Conservation (phyloP, 2,113 vertebrate genomes). For the Ceyx cyanopectus region DNA sequence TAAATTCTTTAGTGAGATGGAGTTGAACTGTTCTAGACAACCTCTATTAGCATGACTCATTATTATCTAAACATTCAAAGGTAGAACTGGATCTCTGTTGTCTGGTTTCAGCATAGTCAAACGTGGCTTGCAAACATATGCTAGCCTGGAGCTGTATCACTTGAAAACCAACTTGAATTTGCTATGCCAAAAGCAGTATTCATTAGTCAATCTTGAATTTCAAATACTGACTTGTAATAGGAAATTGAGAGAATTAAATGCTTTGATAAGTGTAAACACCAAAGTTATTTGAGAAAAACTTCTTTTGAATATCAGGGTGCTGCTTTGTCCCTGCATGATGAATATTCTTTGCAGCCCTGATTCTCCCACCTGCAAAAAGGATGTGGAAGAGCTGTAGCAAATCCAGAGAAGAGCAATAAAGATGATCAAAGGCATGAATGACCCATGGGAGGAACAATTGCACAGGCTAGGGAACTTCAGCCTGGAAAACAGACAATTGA, state of each 20-base stretch:
- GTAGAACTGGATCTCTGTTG: conserved; percentile 48
- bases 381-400: neutral
- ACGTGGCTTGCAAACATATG: conserved; percentile 7
- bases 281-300: neutral
- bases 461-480: neutral
- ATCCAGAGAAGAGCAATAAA: neutral
- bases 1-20: conserved; percentile 16
- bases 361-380: neutral
- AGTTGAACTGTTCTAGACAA: conserved; percentile 46
- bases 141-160: conserved; percentile 30
- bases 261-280: neutral
- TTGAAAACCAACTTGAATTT: conserved; percentile 42
- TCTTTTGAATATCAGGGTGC: neutral
- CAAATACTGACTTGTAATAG: conserved; percentile 7
- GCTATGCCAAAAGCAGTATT: conserved; percentile 2
- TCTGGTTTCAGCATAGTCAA: conserved; percentile 54
- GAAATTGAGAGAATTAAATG: neutral
- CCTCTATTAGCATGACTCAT: conserved; percentile 44
- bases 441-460: neutral
- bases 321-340: neutral
- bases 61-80: conserved; percentile 50
- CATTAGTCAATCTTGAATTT: conserved; percentile 4
- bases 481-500: neutral
- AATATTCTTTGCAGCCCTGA: neutral
- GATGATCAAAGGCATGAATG: neutral